Evolutionary conservation across 2,797 vertebrate species (phyloP), one percentile per base, ranked within the genome.

Genomic region (Esox lucius): DNA sequence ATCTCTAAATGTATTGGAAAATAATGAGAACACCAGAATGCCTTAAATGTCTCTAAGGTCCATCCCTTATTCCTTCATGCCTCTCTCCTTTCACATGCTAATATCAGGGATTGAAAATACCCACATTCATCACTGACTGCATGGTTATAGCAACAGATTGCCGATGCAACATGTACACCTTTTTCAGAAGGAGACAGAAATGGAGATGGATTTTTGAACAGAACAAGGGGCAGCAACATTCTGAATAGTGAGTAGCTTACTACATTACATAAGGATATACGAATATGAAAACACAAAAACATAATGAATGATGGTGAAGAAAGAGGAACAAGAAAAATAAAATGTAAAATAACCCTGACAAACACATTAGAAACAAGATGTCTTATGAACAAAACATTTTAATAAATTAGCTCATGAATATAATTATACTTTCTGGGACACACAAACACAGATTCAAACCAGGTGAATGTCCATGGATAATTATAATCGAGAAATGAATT

Each of bases 401-500:
- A 22, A 59, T 59, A 59, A 46, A 59, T 11, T 56, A 56, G 6
- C 19, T 56, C 0, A 56, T 19, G 19, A 15, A 56, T 22, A 19
- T 56, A 2, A n/a, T n/a, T 56, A 61, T 13, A 61, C 56, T 24
- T 24, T 24, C 11, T 61, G 56, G 22, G 22, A 24, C 53, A n/a
- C n/a, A 59, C 22, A 17, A 24, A 61, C 26, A 17, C 5, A 51
- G 15, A 31, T 9, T n/a, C 19, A 68, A 11, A 31, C 9, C 61
- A 0, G 15, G 15, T 51, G 68, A 51, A 33, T 61, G 28, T 24
- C 3, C 8, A 56, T 51, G 49, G 73, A 26, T 12, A 77, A 75
- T 78, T n/a, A 75, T 53, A 16, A 81, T 78, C 33, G 28, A 11
- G 69, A 71, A 33, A 61, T 62, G 42, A 15, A 61, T 28, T 70